Base-by-base conservation (phyloP, 2,888 invertebrate species). In the Coremacera marginata region DNA sequence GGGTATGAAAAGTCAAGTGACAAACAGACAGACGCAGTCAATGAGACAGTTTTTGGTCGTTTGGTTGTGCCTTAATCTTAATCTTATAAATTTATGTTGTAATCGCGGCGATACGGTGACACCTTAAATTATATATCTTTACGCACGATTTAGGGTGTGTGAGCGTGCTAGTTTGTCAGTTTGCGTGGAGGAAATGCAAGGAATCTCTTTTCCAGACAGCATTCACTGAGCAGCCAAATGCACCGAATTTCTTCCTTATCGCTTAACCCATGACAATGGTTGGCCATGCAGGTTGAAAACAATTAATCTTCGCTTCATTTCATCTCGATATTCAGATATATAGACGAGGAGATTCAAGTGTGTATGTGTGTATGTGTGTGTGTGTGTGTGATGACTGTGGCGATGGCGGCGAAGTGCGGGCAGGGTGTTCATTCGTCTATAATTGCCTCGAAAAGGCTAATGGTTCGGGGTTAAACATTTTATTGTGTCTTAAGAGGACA, bases 231-330 rank as follows among this genome's bases (percentile, higher is more conserved):
- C 44, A 44, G 44, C 19, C 19, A 22, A 37, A 67, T 22, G 22
- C 55, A 52, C 70, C 51, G 37, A 73, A 51, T 52, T 34, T 55
- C 55, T 31, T 63, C 68, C 68, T 68, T 68, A 68, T 68, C 68
- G 22, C 22, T 34, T 7, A 11, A 16, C 27, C 4, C 44, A 51
- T 68, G 51, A 60, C 16, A 37, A 60, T 72, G 22, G 72, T 63
- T 67, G 25, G 25, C 55, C 76, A 68, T 77, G 73, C 77, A 70
- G 77, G 71, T 75, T 76, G 67, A 63, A 67, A 57, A 57, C 70
- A 75, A 79, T 79, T 76, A 79, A 79, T 79, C 79, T 79, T 79
- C 73, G 60, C 75, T 75, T 75, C 77, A 77, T 68, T 79, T 72
- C 72, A 55, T n/a, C 72, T 57, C 72, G 27, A 65, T 67, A 65